Conservation (phyloP, 2,113 vertebrate genomes). For the Leptocoma aspasia region DNA sequence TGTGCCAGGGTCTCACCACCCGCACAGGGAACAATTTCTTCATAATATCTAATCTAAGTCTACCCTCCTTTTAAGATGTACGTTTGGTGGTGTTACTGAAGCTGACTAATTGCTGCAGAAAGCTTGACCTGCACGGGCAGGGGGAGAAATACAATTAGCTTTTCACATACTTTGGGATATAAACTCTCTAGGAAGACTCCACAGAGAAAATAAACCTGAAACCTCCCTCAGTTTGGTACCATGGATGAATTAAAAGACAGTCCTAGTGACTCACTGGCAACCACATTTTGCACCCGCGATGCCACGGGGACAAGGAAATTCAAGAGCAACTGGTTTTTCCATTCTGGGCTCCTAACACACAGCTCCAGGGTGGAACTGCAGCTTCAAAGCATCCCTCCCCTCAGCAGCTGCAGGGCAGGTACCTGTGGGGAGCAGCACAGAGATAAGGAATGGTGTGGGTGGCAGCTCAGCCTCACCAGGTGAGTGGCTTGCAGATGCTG, state of each 20-base stretch:
- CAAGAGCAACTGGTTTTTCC: constrained; percentile 55
- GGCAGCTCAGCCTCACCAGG: background rate
- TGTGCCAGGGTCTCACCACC: background rate
- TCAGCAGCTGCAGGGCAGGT: background rate
- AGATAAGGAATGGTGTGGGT: background rate
- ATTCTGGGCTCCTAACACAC: background rate
- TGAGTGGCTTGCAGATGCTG: background rate
- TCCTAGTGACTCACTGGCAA: background rate
- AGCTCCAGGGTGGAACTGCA: background rate
- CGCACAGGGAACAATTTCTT: background rate
- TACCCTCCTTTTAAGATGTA: background rate
- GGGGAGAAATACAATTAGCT: background rate
- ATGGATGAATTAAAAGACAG: background rate
- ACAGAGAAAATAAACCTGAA: background rate
- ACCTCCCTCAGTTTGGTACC: background rate
- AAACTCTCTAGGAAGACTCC: background rate
- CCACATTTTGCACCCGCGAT: fast-evolving
- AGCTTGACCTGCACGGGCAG: background rate
- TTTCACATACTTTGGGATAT: background rate
- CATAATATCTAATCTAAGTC: background rate
- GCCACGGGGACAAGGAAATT: background rate
- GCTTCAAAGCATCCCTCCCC: constrained; percentile 11
- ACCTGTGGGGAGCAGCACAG: background rate
- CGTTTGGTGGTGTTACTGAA: background rate
- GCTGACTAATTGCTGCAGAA: background rate